These are phyloP conservation scores for Sesia bembeciformis DNA, from an alignment of 2,888 invertebrate species.

Conservation along the genomic window DNA sequence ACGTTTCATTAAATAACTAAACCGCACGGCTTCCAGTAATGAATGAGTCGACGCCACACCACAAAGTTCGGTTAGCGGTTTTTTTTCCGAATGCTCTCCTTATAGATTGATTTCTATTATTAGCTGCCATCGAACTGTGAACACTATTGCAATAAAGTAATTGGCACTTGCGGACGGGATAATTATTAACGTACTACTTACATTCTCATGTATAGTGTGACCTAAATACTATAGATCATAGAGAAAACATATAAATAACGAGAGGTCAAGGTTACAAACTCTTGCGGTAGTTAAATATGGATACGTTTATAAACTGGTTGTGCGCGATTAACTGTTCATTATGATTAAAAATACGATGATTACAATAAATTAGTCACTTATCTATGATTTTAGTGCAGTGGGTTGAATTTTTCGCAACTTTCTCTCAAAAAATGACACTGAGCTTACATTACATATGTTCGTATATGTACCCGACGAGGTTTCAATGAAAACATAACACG, in stretches of 20 bases:
- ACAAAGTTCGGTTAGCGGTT: slow-evolving; percentile 59
- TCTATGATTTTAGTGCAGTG: background rate
- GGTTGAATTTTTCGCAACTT: background rate
- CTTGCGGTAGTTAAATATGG: background rate
- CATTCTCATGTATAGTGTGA: slow-evolving; percentile 22
- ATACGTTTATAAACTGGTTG: background rate
- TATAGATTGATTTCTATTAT: slow-evolving; percentile 61
- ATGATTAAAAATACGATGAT: background rate
- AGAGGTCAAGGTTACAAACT: slow-evolving; percentile 1
- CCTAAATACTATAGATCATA: slow-evolving; percentile 7
- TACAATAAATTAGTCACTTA: background rate
- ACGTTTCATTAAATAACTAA: slow-evolving; percentile 58
- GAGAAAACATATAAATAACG: slow-evolving; percentile 1
- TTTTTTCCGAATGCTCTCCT: slow-evolving; percentile 54
- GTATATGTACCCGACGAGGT: too few species aligned
- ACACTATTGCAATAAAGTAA: slow-evolving; percentile 49
- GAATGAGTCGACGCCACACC: slow-evolving; percentile 47
- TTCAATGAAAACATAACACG: too few species aligned
- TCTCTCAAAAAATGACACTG: background rate
- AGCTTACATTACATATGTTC: too few species aligned
- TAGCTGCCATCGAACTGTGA: slow-evolving; percentile 39
- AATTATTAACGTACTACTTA: slow-evolving; percentile 23
- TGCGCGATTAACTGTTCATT: background rate
- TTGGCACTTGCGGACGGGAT: slow-evolving; percentile 31
- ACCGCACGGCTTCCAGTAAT: slow-evolving; percentile 50